These are phyloP conservation scores for Amphiprion clarkii DNA, from an alignment of 2,797 vertebrate genomes.

Conservation along the genomic window DNA sequence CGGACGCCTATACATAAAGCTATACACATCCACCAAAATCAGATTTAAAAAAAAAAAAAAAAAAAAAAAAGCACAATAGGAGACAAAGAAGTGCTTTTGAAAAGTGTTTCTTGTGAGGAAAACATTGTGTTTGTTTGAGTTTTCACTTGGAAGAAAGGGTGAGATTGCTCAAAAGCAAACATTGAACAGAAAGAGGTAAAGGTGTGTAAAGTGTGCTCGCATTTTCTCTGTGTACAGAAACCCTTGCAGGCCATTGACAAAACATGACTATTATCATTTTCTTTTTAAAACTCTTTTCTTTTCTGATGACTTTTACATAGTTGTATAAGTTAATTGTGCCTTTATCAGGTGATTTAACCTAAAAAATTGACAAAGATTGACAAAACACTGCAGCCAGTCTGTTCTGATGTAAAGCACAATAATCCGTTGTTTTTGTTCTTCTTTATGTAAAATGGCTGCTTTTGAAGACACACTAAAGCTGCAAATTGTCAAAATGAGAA, in stretches of 20 bases:
- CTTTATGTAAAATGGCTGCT: slow-evolving; percentile 18
- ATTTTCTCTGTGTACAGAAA: slow-evolving; percentile 33
- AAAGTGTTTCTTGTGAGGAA: slow-evolving; percentile 42
- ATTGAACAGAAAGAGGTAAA: slow-evolving; percentile 52
- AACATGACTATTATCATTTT: neutral
- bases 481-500: slow-evolving; percentile 15
- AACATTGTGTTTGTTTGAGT: slow-evolving; percentile 31
- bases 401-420: slow-evolving; percentile 10
- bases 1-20: slow-evolving; percentile 55
- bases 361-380: neutral
- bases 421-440: neutral
- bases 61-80: slow-evolving; percentile 16
- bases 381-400: slow-evolving; percentile 6
- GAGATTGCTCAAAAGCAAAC: slow-evolving; percentile 38
- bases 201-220: slow-evolving; percentile 55
- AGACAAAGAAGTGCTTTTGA: slow-evolving; percentile 37
- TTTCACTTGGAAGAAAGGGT: slow-evolving; percentile 45
- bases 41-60: slow-evolving; percentile 22
- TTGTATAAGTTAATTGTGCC: slow-evolving; percentile 15
- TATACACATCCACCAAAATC: slow-evolving; percentile 55
- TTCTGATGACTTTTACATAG: neutral
- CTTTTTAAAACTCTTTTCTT: neutral
- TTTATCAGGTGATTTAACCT: slow-evolving; percentile 2
- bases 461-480: slow-evolving; percentile 26
- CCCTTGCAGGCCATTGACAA: slow-evolving; percentile 9